Conservation (phyloP, 1,140 invertebrate species). For the Thaumetopoea pityocampa region DNA sequence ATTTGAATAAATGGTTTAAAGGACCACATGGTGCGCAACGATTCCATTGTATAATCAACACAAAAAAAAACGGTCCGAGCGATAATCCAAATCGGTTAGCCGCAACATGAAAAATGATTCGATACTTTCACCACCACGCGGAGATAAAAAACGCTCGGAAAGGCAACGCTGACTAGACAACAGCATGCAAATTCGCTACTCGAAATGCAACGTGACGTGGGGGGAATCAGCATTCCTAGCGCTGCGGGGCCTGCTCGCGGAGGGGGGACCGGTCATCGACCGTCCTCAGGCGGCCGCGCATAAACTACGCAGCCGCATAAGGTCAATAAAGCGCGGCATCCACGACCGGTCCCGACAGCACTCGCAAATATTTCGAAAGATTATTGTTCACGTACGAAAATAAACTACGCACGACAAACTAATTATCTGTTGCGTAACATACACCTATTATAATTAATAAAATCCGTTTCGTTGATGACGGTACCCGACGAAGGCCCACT, state of each 20-base stretch:
- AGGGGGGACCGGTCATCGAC: slow-evolving; percentile 60
- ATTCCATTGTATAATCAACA: no score
- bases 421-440: slow-evolving; percentile 43
- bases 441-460: no score
- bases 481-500: slow-evolving; percentile 8
- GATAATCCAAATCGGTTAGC: slow-evolving; percentile 15
- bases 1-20: slow-evolving; percentile 6
- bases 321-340: slow-evolving; percentile 48
- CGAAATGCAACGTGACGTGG: slow-evolving; percentile 59
- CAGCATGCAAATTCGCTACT: slow-evolving; percentile 57
- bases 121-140: slow-evolving; percentile 25
- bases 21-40: no score
- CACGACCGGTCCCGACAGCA: slow-evolving; percentile 32
- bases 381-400: slow-evolving; percentile 49
- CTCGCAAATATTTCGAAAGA: slow-evolving; percentile 37
- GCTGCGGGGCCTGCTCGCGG: slow-evolving; percentile 11
- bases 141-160: slow-evolving; percentile 11
- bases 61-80: slow-evolving; percentile 7
- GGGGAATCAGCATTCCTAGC: slow-evolving; percentile 52
- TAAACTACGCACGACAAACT: slow-evolving; percentile 44
- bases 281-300: slow-evolving; percentile 58
- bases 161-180: slow-evolving; percentile 16
- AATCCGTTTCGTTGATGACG: slow-evolving; percentile 28
- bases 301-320: slow-evolving; percentile 65
- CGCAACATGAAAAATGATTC: slow-evolving; percentile 11